Percentiles rank a stretch among this genome's conserved stretches.
These are phyloP conservation scores for Actinostola sp. DNA, from an alignment of 92 coral and sea anemone genomes.

Conservation along the genomic window DNA sequence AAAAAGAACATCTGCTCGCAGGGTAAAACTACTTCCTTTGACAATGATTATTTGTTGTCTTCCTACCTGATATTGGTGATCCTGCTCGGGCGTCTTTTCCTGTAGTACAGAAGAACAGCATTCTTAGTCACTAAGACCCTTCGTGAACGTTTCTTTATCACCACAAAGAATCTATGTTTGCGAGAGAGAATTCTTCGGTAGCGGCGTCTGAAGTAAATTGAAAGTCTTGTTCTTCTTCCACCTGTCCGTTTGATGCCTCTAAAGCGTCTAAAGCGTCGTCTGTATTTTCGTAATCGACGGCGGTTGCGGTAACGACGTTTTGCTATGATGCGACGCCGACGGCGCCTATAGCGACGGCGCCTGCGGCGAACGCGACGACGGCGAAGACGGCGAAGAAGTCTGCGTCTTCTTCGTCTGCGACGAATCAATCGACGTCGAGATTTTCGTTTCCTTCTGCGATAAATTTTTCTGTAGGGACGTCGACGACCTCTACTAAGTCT, in stretches of 20 bases:
- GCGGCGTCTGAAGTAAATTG: not conserved
- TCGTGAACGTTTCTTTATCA: not conserved
- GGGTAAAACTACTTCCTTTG: no score
- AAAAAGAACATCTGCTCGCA: no score
- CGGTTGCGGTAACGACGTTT: not conserved
- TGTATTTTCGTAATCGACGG: not conserved
- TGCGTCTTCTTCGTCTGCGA: slow-evolving; percentile 16
- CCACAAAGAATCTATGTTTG: not conserved
- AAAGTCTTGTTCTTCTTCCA: slow-evolving; percentile 10
- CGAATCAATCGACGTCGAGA: slow-evolving; percentile 16
- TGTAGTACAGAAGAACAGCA: not conserved
- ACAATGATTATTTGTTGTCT: no score
- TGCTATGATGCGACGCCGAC: not conserved
- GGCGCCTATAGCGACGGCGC: slow-evolving; percentile 3
- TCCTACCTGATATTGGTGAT: slow-evolving; percentile 4
- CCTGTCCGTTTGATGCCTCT: not conserved
- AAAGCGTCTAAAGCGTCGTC: slow-evolving; percentile 2
- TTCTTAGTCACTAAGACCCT: not conserved
- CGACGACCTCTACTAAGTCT: not conserved
- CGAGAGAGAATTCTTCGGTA: slow-evolving; percentile 7
- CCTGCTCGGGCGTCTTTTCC: not conserved
- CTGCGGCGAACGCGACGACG: slow-evolving; percentile 1
- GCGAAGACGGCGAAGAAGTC: slow-evolving; percentile 1
- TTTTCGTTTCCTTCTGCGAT: slow-evolving; percentile 9
- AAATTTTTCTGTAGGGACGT: not conserved